Base-by-base conservation (phyloP, 2,113 vertebrate genomes). In the Neomonachus schauinslandi region DNA sequence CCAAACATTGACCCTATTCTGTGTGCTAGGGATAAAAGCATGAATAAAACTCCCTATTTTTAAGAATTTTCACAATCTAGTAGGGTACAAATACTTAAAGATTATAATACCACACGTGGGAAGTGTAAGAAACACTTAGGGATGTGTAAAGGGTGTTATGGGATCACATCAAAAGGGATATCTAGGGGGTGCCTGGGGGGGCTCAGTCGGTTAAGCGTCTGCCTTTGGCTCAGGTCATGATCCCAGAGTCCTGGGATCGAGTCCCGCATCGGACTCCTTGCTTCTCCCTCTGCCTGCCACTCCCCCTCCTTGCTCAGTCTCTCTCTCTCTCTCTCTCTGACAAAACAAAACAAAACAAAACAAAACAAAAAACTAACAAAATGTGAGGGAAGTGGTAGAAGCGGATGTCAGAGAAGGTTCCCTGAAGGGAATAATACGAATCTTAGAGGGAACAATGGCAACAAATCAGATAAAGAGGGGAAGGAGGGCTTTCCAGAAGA, bases 61-160 rank as follows among this genome's bases (percentile, higher is more conserved):
- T 31, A 92, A 81, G 80, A 95, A 95, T 84, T 96, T 76, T 49
- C 42, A 49, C 42, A 18, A 5, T 76, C 72, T 81, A 81, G 12
- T 94, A 46, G 65, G 31, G 59, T 82, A 89, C 71, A 89, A 53
- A 69, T 96, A 92, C 69, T 96, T 81, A 42, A 55, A 96, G 87
- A 39, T 72, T 55, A 39, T n/a, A 84, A 33, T n/a, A 81, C n/a
- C 31, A 53, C 51, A 31, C 10, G 2, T 74, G 87, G 49, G 39
- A 94, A 93, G 39, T 39, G 7, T 92, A 76, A 88, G 76, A 28
- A 36, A 31, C 16, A 39, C 63, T 91, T 79, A 77, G 83, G 89
- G 59, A 59, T 96, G n/a, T 57, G 36, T 69, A 42, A 39, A 86
- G 39, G 33, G 72, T 46, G 4, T 67, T 80, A 31, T 0, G 36